Evolutionary conservation across 2,113 vertebrate genomes (phyloP), one percentile per base, ranked within the genome.

Genomic region (Tapirus terrestris): DNA sequence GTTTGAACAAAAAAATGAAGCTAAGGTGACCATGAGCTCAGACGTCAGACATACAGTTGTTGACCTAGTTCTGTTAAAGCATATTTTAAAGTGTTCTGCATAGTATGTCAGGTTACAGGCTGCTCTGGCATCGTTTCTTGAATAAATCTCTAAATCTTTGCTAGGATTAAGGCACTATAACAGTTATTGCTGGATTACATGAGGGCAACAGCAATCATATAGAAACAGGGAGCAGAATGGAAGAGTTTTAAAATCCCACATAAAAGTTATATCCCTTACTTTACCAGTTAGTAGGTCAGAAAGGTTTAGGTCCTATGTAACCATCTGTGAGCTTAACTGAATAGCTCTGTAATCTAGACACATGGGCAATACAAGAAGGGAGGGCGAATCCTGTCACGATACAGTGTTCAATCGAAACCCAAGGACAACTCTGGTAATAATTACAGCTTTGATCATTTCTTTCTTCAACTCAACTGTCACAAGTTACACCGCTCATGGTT

Each of bases 161-260:
- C 39, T 86, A 93, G 45, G n/a, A 93, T 87, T 73, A 98, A 97
- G 96, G 98, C 96, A 98, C 91, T 96, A 1, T 67, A 76, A 86
- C 17, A 96, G 82, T 76, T 83, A 94, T 0, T 92, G 70, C 67
- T 93, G 67, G 43, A 91, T 58, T 75, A 87, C 1, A 61, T 84
- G 89, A 91, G n/a, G 48, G 70, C 79, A 96, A 75, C 67, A 96
- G 48, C 51, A 91, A 95, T 70, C 45, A 81, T 16, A 65, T 5
- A 94, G 60, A 97, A 97, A 43, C 92, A 92, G 91, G 65, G 45
- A 87, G 31, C 39, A 97, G 56, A 86, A 94, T 5, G 60, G 16
- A 96, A 95, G 33, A 65, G 58, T 83, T 96, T 92, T 82, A 72
- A 94, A 12, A 94, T 39, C 21, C 48, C 75, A 96, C 10, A 61